Conservation (phyloP, 2,113 vertebrate genomes). For the Illadopsis cleaveri region DNA sequence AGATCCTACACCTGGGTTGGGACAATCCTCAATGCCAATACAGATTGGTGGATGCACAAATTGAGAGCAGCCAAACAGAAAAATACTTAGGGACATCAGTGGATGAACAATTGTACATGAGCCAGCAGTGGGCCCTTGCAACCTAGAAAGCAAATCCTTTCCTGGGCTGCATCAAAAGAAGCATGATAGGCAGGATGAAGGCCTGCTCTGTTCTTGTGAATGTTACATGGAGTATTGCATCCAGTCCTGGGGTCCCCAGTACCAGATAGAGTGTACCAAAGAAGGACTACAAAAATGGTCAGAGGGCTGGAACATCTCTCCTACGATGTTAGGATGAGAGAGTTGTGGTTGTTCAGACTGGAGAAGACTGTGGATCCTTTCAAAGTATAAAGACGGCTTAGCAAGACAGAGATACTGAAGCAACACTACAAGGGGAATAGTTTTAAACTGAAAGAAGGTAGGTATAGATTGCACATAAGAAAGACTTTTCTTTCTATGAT, state of each 20-base stretch:
- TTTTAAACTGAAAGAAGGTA: background rate
- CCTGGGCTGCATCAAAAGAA: background rate
- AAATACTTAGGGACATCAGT: background rate
- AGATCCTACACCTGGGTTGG: background rate
- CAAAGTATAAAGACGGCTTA: background rate
- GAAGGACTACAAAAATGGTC: background rate
- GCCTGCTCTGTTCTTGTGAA: fast-evolving
- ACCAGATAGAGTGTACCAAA: background rate
- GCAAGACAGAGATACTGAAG: background rate
- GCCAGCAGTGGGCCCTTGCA: background rate
- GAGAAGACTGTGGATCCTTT: background rate
- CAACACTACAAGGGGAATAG: background rate
- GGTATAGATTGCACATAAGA: background rate
- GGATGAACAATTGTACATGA: background rate
- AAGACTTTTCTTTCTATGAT: fast-evolving
- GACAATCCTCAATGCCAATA: no score
- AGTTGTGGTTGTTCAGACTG: background rate
- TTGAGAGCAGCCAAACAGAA: background rate
- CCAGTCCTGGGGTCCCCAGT: background rate
- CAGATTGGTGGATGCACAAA: background rate
- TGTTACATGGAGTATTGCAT: no score
- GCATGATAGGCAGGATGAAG: fast-evolving
- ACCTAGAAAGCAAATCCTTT: background rate
- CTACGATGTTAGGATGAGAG: background rate
- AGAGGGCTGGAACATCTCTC: background rate